These are phyloP conservation scores for Ophiothrix spiculata DNA, from an alignment of 35 echinoderm and acorn worm species.

Conservation along the genomic window DNA sequence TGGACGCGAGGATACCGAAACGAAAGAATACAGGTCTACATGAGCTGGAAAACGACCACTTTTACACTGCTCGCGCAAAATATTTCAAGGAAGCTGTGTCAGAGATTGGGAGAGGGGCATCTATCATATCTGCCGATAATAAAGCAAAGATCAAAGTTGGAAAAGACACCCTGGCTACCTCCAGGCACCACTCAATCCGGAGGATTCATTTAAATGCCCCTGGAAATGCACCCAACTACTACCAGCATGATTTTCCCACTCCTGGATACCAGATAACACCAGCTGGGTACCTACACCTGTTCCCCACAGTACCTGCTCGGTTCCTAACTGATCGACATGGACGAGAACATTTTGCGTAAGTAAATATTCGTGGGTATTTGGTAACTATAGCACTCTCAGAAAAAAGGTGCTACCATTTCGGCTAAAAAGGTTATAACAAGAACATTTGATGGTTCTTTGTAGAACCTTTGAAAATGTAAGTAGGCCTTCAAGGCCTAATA, in stretches of 20 bases:
- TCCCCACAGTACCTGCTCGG: not conserved
- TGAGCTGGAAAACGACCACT: conserved; percentile 6
- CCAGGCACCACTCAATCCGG: not conserved
- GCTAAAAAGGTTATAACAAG: not conserved
- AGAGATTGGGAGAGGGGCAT: not conserved
- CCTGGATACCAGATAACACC: not conserved
- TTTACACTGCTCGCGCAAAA: conserved; percentile 1
- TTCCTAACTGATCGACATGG: not conserved
- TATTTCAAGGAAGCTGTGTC: not conserved
- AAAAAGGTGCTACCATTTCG: not conserved
- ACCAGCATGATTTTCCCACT: not conserved
- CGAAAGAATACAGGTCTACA: not conserved
- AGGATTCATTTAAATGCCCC: not conserved
- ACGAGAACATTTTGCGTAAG: not conserved
- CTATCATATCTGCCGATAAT: not conserved
- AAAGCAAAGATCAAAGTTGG: conserved; percentile 13
- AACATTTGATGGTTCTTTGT: not conserved
- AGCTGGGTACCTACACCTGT: not conserved
- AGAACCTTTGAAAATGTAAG: not conserved
- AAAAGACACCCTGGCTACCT: not conserved
- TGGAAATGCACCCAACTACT: not conserved
- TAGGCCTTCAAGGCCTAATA: not conserved
- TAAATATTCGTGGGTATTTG: not conserved
- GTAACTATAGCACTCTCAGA: not conserved
- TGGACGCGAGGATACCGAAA: not conserved